phyloP scores from a whole-genome alignment of 2,113 vertebrate species.

The Rhea pennata region DNA sequence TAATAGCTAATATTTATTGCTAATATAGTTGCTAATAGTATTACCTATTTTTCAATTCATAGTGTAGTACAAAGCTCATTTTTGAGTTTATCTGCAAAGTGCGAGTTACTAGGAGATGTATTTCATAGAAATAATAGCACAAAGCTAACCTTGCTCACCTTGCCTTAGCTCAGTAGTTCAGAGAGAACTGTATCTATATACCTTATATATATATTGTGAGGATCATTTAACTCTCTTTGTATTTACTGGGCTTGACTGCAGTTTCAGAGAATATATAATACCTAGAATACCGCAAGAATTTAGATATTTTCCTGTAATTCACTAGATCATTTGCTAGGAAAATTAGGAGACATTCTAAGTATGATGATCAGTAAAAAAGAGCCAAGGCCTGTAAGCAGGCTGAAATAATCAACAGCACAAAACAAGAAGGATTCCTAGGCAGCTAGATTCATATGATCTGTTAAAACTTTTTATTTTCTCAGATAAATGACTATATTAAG shows the following conservation, averaged over 20 bases:
- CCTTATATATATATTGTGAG: neutral
- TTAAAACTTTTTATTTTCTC: neutral
- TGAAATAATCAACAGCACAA: neutral
- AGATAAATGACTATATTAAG: neutral
- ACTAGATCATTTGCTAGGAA: neutral
- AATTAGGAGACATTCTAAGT: neutral
- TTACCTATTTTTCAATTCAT: neutral
- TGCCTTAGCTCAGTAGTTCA: neutral
- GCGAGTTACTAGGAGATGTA: neutral
- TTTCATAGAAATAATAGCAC: neutral
- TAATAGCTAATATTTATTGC: neutral
- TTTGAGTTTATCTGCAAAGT: neutral
- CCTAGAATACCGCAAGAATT: neutral
- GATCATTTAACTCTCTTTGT: neutral
- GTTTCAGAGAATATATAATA: neutral
- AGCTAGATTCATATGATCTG: neutral
- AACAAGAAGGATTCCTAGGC: neutral
- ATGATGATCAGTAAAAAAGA: neutral
- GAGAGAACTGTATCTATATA: neutral
- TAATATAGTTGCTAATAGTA: neutral
- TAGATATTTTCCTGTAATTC: neutral
- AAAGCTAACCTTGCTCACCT: neutral
- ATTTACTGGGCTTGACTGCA: neutral
- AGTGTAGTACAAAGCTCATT: neutral
- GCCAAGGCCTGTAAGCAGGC: neutral